Percentiles rank a stretch among this genome's conserved stretches.
These are phyloP conservation scores for Amblyornis subalaris DNA, from an alignment of 2,113 vertebrate species.

Conservation along the genomic window DNA sequence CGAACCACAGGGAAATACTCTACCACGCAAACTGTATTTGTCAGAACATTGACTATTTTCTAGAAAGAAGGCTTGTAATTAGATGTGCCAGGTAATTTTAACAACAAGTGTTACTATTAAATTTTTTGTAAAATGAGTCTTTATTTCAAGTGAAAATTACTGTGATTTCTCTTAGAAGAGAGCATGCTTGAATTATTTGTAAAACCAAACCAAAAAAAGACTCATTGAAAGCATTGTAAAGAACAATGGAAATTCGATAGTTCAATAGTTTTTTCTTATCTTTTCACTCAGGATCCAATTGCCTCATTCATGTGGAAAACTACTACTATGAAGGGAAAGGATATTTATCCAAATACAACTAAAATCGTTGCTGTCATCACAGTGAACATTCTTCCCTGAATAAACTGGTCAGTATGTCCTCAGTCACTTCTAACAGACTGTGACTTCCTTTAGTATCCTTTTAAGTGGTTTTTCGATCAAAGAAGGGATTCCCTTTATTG, in stretches of 20 bases:
- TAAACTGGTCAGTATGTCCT: background rate
- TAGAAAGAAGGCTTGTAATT: background rate
- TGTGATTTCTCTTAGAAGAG: background rate
- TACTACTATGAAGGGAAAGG: background rate
- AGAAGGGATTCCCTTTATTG: background rate
- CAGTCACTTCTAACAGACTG: background rate
- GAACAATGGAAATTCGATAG: background rate
- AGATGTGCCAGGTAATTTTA: background rate
- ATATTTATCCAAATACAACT: background rate
- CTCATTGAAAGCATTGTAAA: background rate
- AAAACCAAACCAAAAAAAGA: background rate
- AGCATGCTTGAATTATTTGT: background rate
- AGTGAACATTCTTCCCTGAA: background rate
- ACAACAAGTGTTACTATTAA: background rate
- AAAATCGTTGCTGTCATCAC: background rate
- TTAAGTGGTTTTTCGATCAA: accelerated
- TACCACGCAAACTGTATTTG: background rate
- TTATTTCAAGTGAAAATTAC: background rate
- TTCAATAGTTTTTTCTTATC: background rate
- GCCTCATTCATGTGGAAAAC: background rate
- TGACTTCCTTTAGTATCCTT: background rate
- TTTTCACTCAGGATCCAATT: background rate
- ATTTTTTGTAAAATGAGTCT: background rate
- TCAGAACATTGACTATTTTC: background rate
- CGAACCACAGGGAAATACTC: background rate